Base-by-base conservation (phyloP, 2,797 vertebrate species). In the Gymnoscopelus microlampas region DNA sequence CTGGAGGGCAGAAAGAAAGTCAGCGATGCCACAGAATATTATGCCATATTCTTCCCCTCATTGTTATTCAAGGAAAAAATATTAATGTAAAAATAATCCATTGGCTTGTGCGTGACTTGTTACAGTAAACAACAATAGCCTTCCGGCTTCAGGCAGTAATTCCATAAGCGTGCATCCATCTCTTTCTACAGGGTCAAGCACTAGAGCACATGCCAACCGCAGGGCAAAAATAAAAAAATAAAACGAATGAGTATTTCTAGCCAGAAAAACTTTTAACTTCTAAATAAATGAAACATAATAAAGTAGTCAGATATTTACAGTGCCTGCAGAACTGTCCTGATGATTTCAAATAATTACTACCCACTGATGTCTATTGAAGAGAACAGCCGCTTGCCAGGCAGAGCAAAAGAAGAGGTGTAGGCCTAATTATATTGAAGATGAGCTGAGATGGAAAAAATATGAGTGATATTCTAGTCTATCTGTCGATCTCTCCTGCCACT, bases 341-440 rank as follows among this genome's bases (percentile, higher is more conserved):
- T 73, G 70, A 81, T 82, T 81, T 85, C 69, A 79, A 51, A 71
- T 77, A 85, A 85, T 85, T 82, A 78, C 69, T 53, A 63, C 71
- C 73, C 66, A 56, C 68, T 58, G 68, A 71, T 66, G 75, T 76
- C 66, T 76, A 32, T 73, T 80, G 39, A 50, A 60, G 56, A 24
- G 74, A 79, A 82, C 76, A 62, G 73, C 11, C 26, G 68, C 53
- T 65, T 9, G 39, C 9, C 6, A 66, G 67, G 69, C 60, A 74
- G 11, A 66, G 58, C 19, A 74, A 39, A 29, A 19, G 19, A 19
- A 19, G 19, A 19, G 19, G 19, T 19, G 19, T 19, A 19, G n/a
- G n/a, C n/a, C n/a, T n/a, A n/a, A n/a, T n/a, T n/a, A n/a, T n/a
- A n/a, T n/a, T n/a, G n/a, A n/a, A n/a, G n/a, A n/a, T n/a, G n/a